Percentiles rank a stretch among this genome's conserved stretches.
These are phyloP conservation scores for Stichopus chloronotus DNA, from an alignment of 35 echinoderm and acorn worm genomes.

Conservation along the genomic window DNA sequence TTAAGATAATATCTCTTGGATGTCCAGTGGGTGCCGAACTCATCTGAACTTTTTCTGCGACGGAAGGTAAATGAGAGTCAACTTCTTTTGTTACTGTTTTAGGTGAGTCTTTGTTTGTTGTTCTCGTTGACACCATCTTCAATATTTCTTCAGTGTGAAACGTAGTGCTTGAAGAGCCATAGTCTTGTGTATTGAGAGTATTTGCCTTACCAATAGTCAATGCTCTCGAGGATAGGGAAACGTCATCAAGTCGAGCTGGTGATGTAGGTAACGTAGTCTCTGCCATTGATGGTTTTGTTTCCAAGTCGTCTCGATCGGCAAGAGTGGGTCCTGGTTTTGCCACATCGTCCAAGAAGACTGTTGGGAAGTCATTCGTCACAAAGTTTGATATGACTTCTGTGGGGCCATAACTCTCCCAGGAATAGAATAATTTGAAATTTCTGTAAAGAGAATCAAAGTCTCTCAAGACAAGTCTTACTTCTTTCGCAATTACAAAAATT, in stretches of 20 bases:
- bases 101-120: too few relatives aligned
- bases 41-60: not conserved
- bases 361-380: not conserved
- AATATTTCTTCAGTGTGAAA: too few relatives aligned
- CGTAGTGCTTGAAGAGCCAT: too few relatives aligned
- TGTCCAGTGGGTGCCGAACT: not conserved
- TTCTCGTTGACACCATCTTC: too few relatives aligned
- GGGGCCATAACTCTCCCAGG: not conserved
- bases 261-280: too few relatives aligned
- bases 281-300: not conserved
- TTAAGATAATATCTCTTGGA: not conserved
- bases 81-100: too few relatives aligned
- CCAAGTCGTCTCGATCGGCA: not conserved
- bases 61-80: not conserved
- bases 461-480: slow-evolving; percentile 11
- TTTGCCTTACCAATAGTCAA: too few relatives aligned
- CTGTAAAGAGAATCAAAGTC: not conserved
- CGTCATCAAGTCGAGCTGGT: too few relatives aligned
- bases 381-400: not conserved
- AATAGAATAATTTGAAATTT: not conserved
- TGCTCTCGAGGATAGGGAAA: too few relatives aligned
- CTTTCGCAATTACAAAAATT: not conserved
- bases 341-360: not conserved
- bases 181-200: too few relatives aligned
- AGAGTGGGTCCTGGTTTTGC: not conserved